Evolutionary conservation across 2,888 invertebrate genomes (phyloP).

Genomic region (Pelosia muscerda): DNA sequence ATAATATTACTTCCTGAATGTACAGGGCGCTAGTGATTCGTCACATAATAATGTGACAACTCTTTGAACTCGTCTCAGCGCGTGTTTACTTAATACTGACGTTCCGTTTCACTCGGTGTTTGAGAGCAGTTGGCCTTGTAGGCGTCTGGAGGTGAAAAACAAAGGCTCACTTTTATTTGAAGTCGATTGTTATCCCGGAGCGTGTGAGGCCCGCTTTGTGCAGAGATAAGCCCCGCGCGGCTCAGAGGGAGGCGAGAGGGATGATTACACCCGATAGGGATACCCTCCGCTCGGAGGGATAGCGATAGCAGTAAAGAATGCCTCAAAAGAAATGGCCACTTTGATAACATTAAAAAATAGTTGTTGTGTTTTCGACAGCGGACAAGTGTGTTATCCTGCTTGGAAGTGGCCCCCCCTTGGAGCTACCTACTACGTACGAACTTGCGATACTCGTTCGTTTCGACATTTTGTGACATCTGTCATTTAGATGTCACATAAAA

Average conservation of each 20-base stretch:
- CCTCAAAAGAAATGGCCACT: slow-evolving; percentile 43
- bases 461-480: background rate
- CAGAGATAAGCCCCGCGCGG: slow-evolving; percentile 51
- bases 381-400: too few relatives aligned
- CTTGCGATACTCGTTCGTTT: background rate
- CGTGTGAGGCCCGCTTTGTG: slow-evolving; percentile 46
- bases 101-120: background rate
- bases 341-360: slow-evolving; percentile 48
- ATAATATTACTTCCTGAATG: slow-evolving; percentile 17
- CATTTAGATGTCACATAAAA: background rate
- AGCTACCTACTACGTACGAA: background rate
- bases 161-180: slow-evolving; percentile 65
- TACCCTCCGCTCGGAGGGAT: slow-evolving; percentile 56
- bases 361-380: slow-evolving; percentile 31
- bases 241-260: slow-evolving; percentile 34
- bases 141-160: slow-evolving; percentile 47
- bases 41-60: slow-evolving; percentile 14
- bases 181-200: slow-evolving; percentile 56
- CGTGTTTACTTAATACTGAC: slow-evolving; percentile 32
- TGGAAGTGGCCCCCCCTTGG: background rate
- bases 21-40: background rate
- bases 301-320: slow-evolving; percentile 39
- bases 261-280: slow-evolving; percentile 53
- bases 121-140: slow-evolving; percentile 11
- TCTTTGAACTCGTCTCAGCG: slow-evolving; percentile 28